Percentiles rank a stretch among this genome's conserved stretches.
Evolutionary conservation across 2,888 invertebrate genomes (phyloP).

Genomic region (Lissonota sp.): DNA sequence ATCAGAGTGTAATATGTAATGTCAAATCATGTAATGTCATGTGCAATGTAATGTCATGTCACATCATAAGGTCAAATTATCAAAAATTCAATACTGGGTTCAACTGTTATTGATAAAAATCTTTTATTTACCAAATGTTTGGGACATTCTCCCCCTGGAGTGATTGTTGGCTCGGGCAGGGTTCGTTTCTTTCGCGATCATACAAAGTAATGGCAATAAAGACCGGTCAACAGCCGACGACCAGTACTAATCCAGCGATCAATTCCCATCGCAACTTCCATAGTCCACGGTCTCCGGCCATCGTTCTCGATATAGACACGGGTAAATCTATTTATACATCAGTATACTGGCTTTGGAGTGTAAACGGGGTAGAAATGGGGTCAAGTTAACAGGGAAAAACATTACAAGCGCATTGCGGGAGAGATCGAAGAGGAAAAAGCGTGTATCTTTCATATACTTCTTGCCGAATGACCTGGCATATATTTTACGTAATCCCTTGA

Average conservation of each 20-base stretch:
- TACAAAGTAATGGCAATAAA: neutral
- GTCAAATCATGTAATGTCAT: too few species aligned
- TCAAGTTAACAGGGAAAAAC: conserved; percentile 59
- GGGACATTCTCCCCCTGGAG: too few species aligned
- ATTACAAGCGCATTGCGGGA: conserved; percentile 50
- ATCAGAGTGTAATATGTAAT: too few species aligned
- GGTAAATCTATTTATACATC: conserved; percentile 50
- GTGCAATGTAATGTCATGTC: too few species aligned
- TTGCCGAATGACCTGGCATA: conserved; percentile 47
- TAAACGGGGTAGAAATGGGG: conserved; percentile 51
- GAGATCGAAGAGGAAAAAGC: conserved; percentile 34
- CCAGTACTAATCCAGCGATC: conserved; percentile 42
- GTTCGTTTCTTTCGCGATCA: neutral
- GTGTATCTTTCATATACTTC: conserved; percentile 30
- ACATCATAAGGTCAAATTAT: too few species aligned
- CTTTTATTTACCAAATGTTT: too few species aligned
- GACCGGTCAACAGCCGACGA: conserved; percentile 29
- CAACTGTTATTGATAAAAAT: too few species aligned
- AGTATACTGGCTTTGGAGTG: conserved; percentile 10
- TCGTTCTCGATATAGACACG: conserved; percentile 43
- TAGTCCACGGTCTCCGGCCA: conserved; percentile 26
- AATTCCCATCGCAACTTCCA: conserved; percentile 43
- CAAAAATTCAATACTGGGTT: too few species aligned
- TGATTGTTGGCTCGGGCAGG: too few species aligned
- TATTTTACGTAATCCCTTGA: too few species aligned